Conservation (phyloP, 2,888 invertebrate species). For the Dusona sp. region DNA sequence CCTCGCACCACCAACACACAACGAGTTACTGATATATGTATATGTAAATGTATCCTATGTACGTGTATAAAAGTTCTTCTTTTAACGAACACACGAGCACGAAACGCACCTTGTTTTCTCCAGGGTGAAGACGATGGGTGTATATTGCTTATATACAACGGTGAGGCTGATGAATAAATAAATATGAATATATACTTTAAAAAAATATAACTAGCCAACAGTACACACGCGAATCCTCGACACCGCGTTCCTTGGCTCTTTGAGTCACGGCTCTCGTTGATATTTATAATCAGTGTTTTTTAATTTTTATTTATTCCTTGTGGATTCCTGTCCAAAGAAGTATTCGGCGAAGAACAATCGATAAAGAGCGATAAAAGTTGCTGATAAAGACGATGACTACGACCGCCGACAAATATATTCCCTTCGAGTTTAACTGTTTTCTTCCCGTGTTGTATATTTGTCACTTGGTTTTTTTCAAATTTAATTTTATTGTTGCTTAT, state of each 20-base stretch:
- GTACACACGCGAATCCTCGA: conserved; percentile 66
- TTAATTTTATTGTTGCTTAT: conserved; percentile 10
- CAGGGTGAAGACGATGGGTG: conserved; percentile 23
- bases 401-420: conserved; percentile 14
- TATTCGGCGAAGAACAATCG: conserved; percentile 8
- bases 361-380: conserved; percentile 4
- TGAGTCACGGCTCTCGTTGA: conserved; percentile 34
- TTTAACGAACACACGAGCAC: conserved; percentile 8
- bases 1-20: conserved; percentile 9
- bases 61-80: background rate
- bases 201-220: conserved; percentile 38
- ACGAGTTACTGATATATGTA: background rate
- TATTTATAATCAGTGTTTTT: background rate
- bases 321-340: conserved; percentile 6
- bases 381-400: conserved; percentile 1
- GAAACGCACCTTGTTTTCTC: conserved; percentile 43
- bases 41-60: background rate
- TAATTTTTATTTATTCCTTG: background rate
- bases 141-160: conserved; percentile 23
- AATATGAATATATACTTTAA: conserved; percentile 14
- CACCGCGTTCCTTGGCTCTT: conserved; percentile 59
- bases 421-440: background rate
- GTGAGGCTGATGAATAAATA: background rate
- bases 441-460: conserved; percentile 4
- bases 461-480: conserved; percentile 1